Evolutionary conservation across 2,113 vertebrate species (phyloP).

Genomic region (Saguinus imperator): DNA sequence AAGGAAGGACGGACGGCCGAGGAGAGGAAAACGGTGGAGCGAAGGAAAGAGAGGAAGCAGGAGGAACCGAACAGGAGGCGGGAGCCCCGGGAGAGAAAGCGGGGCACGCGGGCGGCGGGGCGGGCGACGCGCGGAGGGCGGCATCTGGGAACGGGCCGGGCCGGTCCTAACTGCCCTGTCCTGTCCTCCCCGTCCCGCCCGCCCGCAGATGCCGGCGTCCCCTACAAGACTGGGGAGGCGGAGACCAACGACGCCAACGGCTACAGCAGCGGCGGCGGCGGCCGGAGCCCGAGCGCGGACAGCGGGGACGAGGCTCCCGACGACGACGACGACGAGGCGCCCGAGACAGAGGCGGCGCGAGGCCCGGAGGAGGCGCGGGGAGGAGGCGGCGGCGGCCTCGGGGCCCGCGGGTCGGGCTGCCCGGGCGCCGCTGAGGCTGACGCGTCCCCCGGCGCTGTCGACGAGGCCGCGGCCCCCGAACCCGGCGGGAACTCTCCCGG

Average conservation of each 20-base stretch:
- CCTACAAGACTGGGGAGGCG: conserved; percentile 67
- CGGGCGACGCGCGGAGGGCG: background rate
- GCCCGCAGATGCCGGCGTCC: conserved; percentile 78
- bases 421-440: conserved; percentile 58
- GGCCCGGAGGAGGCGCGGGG: conserved; percentile 68
- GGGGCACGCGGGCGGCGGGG: conserved; percentile 18
- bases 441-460: background rate
- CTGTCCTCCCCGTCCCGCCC: background rate
- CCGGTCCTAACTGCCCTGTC: background rate
- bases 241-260: conserved; percentile 39
- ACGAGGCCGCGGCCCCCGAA: background rate
- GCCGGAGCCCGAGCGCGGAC: conserved; percentile 83
- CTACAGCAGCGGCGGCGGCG: conserved; percentile 64
- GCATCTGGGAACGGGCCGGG: background rate
- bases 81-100: conserved; percentile 74
- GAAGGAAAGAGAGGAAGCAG: fast-evolving
- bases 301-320: conserved; percentile 84
- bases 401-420: conserved; percentile 78
- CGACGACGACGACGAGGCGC: conserved; percentile 62
- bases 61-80: background rate
- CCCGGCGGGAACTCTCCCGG: conserved; percentile 35
- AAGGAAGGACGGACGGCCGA: background rate
- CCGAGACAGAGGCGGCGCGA: conserved; percentile 39
- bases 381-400: background rate
- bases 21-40: conserved; percentile 62